Evolutionary conservation across 1,140 invertebrate genomes (phyloP), one percentile per base, ranked within the genome.

Genomic region (Heliothis subflexa): DNA sequence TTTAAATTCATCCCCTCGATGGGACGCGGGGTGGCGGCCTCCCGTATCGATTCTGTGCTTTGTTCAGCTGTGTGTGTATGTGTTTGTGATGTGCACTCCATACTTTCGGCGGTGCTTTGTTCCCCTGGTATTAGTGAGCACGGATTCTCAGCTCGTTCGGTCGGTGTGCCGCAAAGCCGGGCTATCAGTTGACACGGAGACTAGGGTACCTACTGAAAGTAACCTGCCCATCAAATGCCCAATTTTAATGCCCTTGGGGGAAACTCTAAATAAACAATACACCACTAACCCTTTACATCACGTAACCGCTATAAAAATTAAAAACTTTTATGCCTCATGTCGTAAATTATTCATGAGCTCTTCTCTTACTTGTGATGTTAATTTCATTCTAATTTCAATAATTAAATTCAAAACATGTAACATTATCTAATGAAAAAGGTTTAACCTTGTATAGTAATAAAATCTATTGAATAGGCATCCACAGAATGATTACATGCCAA

Each of bases 1-100:
- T 94, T 94, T 93, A 94, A 94, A 93, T 93, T 92, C 88, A 93
- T 93, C 91, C 92, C 91, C 88, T 88, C 81, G 86, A 82, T 84
- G 83, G 82, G 82, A 81, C 79, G 87, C 83, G 80, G 88, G 89
- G 88, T 81, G 90, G 85, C 83, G 85, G 72, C 87, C 85, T 83
- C 88, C 83, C 80, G 84, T 91, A 93, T 93, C 88, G 90, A 93
- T 92, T 91, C 82, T 64, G 81, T 78, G 81, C 83, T 82, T 81
- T 87, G 85, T 73, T 78, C 62, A 50, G 78, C 78, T 82, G 81
- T 81, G 83, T 75, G 72, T 40, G 59, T 40, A 28, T 72, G 86
- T 86, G 83, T 81, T 72, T 21, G 83, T 83, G 80, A 83, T 84
- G 85, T 80, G 85, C 82, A 86, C 83, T 85, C 83, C 61, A 85